phyloP scores from a whole-genome alignment of 2,888 invertebrate species.

The Ochropacha duplaris region DNA sequence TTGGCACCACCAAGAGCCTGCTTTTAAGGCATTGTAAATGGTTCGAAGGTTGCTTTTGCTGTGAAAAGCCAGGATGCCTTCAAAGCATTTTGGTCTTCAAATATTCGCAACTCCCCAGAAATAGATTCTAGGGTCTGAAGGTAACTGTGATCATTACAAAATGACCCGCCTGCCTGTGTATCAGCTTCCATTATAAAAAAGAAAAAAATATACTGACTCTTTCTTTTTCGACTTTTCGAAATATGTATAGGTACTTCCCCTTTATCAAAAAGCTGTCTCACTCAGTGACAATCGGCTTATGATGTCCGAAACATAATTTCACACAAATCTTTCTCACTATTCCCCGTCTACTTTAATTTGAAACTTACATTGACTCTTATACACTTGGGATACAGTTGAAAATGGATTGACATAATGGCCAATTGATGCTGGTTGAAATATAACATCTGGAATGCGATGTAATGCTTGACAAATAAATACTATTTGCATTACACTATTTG shows the following conservation, averaged over 20 bases:
- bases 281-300: conserved; percentile 59
- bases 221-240: not conserved
- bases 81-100: too few relatives aligned
- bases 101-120: too few relatives aligned
- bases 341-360: conserved; percentile 5
- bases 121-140: too few relatives aligned
- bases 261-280: conserved; percentile 3
- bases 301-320: conserved; percentile 58
- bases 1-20: too few relatives aligned
- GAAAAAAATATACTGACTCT: not conserved
- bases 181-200: too few relatives aligned
- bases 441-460: conserved; percentile 63
- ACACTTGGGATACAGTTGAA: conserved; percentile 9
- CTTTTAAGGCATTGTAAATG: too few relatives aligned
- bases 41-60: too few relatives aligned
- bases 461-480: conserved; percentile 65
- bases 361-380: conserved; percentile 8
- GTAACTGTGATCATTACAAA: too few relatives aligned
- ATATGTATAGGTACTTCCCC: not conserved
- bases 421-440: conserved; percentile 15
- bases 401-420: conserved; percentile 8
- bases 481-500: conserved; percentile 24
- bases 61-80: too few relatives aligned
- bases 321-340: conserved; percentile 36
- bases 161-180: too few relatives aligned